Conservation (phyloP, 2,797 vertebrate genomes). For the Anguilla pacifica region DNA sequence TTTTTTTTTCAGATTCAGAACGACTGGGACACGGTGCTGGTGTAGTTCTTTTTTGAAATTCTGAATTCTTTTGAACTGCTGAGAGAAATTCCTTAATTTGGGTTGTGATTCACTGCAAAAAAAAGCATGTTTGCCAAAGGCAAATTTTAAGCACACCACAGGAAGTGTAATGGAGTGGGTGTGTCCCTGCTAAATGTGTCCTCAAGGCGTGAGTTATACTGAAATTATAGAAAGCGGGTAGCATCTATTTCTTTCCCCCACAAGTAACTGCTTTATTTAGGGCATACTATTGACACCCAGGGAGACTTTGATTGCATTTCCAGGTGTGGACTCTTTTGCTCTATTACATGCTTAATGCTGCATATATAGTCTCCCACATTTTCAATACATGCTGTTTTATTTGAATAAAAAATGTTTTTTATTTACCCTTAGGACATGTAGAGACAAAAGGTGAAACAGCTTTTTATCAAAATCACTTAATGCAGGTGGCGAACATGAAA, state of each 20-base stretch:
- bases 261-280: not conserved
- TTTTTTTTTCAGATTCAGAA: not conserved
- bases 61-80: not conserved
- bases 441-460: not conserved
- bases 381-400: not conserved
- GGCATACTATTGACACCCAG: not conserved
- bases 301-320: not conserved
- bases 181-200: not conserved
- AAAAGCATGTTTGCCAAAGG: not conserved
- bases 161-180: conserved; percentile 14
- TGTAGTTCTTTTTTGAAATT: not conserved
- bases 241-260: not conserved
- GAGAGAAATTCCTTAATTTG: not conserved
- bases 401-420: not conserved
- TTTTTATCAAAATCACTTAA: not conserved
- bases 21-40: not conserved
- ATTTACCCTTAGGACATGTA: not conserved
- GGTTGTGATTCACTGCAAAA: conserved; percentile 2
- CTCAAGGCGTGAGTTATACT: not conserved
- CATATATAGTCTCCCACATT: not conserved
- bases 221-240: not conserved
- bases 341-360: not conserved
- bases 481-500: not conserved
- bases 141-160: not conserved
- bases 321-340: not conserved